Evolutionary conservation across 2,797 vertebrate species (phyloP), one percentile per base, ranked within the genome.

Genomic region (Hyperoplus lanceolatus): DNA sequence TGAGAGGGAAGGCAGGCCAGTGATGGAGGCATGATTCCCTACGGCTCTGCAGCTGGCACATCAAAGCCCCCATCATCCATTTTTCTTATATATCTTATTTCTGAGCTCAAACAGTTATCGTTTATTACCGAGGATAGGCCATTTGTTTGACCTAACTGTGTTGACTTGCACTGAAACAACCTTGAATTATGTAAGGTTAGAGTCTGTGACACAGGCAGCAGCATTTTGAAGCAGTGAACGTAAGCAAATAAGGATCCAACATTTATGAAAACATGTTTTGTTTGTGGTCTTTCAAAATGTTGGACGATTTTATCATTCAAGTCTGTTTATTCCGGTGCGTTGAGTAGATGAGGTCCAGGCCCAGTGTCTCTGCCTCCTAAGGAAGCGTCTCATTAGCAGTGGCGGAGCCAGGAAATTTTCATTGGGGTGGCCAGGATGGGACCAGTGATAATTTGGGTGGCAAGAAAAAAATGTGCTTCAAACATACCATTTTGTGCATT

Each of bases 31-130:
- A 84, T 87, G 89, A 89, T 79, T 87, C 75, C 80, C 81, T 83
- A 65, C 73, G 73, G 91, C 79, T 89, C 72, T 86, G 85, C 88
- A 92, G 84, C 90, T 90, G 89, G 79, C 70, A 83, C 21, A 73
- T 21, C 0, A 77, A 73, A 67, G 10, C 76, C 65, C 73, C 74
- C 48, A 39, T 84, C 67, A 57, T 79, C 67, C 71, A 59, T 83
- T 70, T 16, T 42, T 71, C 70, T 81, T 49, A 48, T 49, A 38
- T 45, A 8, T 70, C 55, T 67, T 13, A 21, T 77, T 82, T 71
- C 42, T 46, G 39, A 11, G 53, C 5, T 50, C 65, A 60, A 41
- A 8, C 18, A 56, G 15, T 9, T 10, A 3, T 74, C 15, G 3
- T 59, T 0, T 54, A 14, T 50, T 18, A 18, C 12, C 6, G 4